phyloP scores from a whole-genome alignment of 64 coral and sea anemone genomes.

The Dendronephthya gigantea region DNA sequence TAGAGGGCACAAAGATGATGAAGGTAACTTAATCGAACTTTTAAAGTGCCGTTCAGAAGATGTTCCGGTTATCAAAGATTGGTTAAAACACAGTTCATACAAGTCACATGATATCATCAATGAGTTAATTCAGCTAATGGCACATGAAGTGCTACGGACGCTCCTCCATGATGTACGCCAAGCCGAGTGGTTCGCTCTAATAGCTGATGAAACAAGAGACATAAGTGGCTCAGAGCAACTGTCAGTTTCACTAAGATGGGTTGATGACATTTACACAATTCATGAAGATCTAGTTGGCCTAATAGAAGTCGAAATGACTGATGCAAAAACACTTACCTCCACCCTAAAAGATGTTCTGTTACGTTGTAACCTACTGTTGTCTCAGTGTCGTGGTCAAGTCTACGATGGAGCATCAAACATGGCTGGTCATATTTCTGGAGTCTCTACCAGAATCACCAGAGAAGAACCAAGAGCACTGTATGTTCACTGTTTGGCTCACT shows the following conservation, averaged over 20 bases:
- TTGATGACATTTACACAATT: neutral
- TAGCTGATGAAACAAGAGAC: slow-evolving; percentile 10
- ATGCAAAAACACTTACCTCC: neutral
- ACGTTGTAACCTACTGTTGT: neutral
- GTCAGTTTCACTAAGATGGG: neutral
- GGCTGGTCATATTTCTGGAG: neutral
- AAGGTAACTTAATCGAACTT: neutral
- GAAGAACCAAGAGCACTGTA: neutral
- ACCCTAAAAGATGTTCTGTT: neutral
- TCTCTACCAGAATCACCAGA: neutral
- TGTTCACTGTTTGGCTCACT: slow-evolving; percentile 7
- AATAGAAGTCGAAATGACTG: neutral
- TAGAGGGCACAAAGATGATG: neutral
- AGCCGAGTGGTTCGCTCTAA: neutral
- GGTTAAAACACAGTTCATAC: neutral
- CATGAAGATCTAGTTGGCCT: neutral
- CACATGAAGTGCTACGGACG: neutral
- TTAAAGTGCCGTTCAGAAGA: neutral
- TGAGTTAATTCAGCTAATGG: neutral
- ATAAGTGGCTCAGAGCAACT: neutral
- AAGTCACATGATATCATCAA: neutral
- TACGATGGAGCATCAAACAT: neutral
- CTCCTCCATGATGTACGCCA: neutral
- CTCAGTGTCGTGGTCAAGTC: slow-evolving; percentile 7
- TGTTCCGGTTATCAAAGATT: neutral